Evolutionary conservation across 2,113 vertebrate genomes (phyloP).

Genomic region (Dromaius novaehollandiae): DNA sequence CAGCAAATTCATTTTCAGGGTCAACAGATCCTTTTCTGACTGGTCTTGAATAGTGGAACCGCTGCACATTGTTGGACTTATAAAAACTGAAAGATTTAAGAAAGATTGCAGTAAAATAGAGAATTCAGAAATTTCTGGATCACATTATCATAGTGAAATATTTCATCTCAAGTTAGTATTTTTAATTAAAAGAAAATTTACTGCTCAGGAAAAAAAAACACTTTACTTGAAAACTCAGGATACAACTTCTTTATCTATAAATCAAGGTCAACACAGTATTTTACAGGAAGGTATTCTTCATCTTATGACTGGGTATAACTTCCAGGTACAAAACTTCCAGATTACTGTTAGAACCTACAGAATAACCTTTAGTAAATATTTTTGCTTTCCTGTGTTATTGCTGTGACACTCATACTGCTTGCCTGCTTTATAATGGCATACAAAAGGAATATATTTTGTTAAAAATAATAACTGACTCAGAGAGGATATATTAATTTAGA

Average conservation of each 20-base stretch:
- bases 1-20: slow-evolving; percentile 96
- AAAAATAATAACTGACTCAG: not conserved
- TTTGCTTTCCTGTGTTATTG: not conserved
- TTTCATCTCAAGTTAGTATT: not conserved
- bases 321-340: not conserved
- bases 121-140: not conserved
- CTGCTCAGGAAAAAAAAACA: not conserved
- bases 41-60: slow-evolving; percentile 94
- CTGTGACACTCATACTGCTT: not conserved
- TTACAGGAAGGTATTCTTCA: not conserved
- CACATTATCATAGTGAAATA: not conserved
- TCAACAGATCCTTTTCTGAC: slow-evolving; percentile 92
- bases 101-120: not conserved
- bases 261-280: not conserved
- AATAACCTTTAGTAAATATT: not conserved
- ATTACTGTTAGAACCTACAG: not conserved
- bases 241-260: not conserved
- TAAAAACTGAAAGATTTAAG: slow-evolving; percentile 88
- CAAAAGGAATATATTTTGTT: not conserved
- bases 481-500: not conserved
- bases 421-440: not conserved
- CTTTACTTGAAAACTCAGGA: not conserved
- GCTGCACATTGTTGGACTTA: slow-evolving; percentile 96
- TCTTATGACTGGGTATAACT: not conserved
- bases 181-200: slow-evolving; percentile 43